These are phyloP conservation scores for Australoheros scitulus DNA, from an alignment of 2,113 vertebrate genomes.

Conservation along the genomic window DNA sequence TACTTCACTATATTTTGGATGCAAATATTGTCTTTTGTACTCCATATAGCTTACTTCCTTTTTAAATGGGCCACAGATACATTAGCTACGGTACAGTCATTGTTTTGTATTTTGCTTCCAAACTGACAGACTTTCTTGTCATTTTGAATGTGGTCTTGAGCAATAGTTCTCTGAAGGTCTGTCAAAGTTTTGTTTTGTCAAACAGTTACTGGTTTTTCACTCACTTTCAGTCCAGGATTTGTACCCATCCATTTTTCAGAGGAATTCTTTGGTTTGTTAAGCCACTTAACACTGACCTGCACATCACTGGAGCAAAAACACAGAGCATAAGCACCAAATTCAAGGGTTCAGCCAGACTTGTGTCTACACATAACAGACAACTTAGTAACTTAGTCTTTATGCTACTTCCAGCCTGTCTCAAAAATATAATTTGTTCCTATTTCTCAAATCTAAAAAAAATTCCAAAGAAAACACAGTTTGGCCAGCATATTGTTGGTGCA, in stretches of 20 bases:
- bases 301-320: too few species aligned
- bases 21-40: too few species aligned
- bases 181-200: background rate
- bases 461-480: background rate
- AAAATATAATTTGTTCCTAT: background rate
- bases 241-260: background rate
- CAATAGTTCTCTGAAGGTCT: background rate
- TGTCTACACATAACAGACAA: background rate
- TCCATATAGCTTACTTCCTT: too few species aligned
- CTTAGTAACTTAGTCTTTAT: background rate
- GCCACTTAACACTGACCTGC: too few species aligned
- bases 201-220: background rate
- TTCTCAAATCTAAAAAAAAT: too few species aligned
- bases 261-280: too few species aligned
- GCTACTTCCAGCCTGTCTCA: background rate
- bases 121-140: too few species aligned
- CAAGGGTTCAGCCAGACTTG: too few species aligned
- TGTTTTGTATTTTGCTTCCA: too few species aligned
- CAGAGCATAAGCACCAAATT: background rate
- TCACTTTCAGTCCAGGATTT: background rate
- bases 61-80: background rate
- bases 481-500: background rate
- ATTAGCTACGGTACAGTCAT: background rate
- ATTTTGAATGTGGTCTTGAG: background rate
- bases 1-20: background rate